Conservation (phyloP, 1,140 invertebrate genomes). For the Steinernema feltiae region DNA sequence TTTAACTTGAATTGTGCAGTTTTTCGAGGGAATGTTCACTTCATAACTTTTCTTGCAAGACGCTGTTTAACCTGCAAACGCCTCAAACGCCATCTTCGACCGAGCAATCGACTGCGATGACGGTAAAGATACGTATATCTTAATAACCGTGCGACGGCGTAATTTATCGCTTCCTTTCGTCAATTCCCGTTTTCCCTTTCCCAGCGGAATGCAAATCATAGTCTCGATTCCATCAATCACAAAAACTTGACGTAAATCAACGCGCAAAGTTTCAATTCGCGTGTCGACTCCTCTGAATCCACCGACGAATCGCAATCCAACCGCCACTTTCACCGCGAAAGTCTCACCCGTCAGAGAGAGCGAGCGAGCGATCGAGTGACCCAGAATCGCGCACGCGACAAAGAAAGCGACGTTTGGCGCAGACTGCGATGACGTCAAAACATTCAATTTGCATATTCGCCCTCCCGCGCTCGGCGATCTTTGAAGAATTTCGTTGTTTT, state of each 20-base stretch:
- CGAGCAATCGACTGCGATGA: neutral
- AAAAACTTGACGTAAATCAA: neutral
- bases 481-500: neutral
- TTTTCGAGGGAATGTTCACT: no score
- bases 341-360: no score
- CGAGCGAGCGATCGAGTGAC: no score
- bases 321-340: neutral
- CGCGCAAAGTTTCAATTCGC: constrained; percentile 7
- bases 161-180: neutral
- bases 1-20: no score
- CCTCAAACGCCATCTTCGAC: no score
- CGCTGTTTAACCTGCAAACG: no score
- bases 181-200: neutral
- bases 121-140: neutral
- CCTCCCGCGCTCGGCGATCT: neutral
- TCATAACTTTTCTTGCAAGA: no score
- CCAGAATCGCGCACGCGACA: constrained; percentile 7
- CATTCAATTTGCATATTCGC: neutral
- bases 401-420: neutral
- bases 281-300: neutral
- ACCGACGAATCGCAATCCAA: neutral
- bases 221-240: neutral
- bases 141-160: neutral
- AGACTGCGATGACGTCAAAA: constrained; percentile 3
- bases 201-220: neutral